Base-by-base conservation (phyloP, 2,888 invertebrate species). In the Drepanosiphum platanoidis region DNA sequence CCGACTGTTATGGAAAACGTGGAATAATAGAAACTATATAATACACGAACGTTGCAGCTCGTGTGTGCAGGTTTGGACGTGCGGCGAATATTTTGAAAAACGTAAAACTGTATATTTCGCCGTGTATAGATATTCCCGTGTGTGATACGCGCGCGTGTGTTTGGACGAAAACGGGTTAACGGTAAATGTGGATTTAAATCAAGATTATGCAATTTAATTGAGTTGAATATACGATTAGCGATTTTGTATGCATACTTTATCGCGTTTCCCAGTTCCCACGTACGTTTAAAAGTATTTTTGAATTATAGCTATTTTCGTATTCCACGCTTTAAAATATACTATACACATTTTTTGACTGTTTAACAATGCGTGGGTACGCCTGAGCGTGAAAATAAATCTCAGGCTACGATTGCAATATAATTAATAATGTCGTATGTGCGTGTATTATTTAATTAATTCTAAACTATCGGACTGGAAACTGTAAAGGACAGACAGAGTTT, bases 201-300 rank as follows among this genome's bases (percentile, higher is more conserved):
- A 30, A 58, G 58, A 81, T 71, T 71, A 81, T 61, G 81, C 71
- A 81, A 81, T 81, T 71, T 58, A 58, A 81, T 81, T 30, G 58
- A 81, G 58, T 58, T 3, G 81, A 81, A 71, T 71, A 39, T 52
- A 58, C 39, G 27, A 79, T 64, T 78, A 36, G 75, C 58, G 27
- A 34, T 61, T 75, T 34, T 1, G 34, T 58, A 27, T 27, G 64
- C 64, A 27, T 64, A 64, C 27, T 11, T 64, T n/a, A n/a, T n/a
- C n/a, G 27, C 64, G 30, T 27, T 11, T 64, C 22, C n/a, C 22
- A 8, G 27, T 64, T 27, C 27, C 27, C 64, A 64, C 64, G 30
- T 27, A 64, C 11, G 27, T 30, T 64, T 64, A 27, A 27, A 64
- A 64, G 11, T 27, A 27, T 64, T 64, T 30, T 30, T 64, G n/a